These are phyloP conservation scores for Cydia pomonella DNA, from an alignment of 1,140 invertebrate genomes.

Conservation along the genomic window DNA sequence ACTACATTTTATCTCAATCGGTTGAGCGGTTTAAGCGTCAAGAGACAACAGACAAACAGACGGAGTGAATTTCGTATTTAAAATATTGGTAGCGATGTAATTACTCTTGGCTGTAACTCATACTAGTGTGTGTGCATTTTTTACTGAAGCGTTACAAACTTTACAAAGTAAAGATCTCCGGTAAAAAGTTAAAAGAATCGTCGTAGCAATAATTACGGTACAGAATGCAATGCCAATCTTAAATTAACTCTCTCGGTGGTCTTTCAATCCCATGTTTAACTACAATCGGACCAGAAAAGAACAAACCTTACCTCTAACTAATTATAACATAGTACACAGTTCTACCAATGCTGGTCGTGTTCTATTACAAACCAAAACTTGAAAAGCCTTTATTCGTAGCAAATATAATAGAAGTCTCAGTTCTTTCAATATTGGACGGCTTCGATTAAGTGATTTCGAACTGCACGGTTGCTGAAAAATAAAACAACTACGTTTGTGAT, in stretches of 20 bases:
- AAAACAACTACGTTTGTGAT: slow-evolving; percentile 6
- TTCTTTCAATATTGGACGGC: background rate
- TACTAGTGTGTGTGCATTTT: too few species aligned
- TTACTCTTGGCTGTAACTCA: background rate
- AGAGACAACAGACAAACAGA: too few species aligned
- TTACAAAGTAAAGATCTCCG: background rate
- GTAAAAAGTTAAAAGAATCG: background rate
- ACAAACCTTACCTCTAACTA: background rate
- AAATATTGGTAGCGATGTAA: too few species aligned
- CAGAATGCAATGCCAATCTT: background rate
- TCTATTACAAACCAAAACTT: background rate
- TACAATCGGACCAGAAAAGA: background rate
- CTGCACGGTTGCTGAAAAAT: slow-evolving; percentile 11
- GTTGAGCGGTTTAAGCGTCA: too few species aligned
- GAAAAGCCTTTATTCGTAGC: background rate
- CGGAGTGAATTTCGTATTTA: too few species aligned
- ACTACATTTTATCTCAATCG: too few species aligned
- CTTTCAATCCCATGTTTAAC: slow-evolving; percentile 1
- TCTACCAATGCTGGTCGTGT: background rate
- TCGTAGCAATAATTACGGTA: background rate
- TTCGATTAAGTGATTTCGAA: slow-evolving; percentile 24
- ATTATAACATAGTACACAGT: background rate
- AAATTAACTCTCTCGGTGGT: slow-evolving; percentile 26
- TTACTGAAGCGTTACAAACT: too few species aligned
- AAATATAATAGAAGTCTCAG: background rate